These are phyloP conservation scores for Callinectes sapidus DNA, from an alignment of 2,888 invertebrate genomes.

Conservation along the genomic window DNA sequence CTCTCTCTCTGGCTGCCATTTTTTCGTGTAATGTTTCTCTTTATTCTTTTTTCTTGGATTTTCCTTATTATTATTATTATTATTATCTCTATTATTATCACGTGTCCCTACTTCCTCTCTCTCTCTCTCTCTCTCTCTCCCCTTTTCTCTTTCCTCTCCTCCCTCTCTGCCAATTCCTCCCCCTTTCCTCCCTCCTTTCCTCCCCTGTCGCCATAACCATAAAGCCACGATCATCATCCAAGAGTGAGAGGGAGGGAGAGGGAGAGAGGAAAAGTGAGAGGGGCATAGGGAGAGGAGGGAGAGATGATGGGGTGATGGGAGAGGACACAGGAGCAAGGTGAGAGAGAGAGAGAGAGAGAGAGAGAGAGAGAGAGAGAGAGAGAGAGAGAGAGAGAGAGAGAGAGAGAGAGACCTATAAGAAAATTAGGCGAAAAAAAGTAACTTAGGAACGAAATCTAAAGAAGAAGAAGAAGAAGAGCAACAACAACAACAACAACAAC, in stretches of 20 bases:
- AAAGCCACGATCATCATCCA: slow-evolving; percentile 27
- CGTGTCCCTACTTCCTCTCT: neutral
- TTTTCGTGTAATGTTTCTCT: neutral
- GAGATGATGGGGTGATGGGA: neutral
- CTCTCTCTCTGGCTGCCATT: neutral
- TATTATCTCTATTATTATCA: neutral
- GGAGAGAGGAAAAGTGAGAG: neutral
- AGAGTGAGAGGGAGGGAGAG: neutral
- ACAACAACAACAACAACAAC: neutral
- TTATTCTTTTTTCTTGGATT: neutral
- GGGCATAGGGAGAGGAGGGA: neutral
- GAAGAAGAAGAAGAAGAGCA: neutral
- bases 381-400: neutral
- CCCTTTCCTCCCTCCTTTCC: neutral
- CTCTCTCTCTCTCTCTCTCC: neutral
- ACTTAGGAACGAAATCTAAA: neutral
- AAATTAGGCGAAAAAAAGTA: neutral
- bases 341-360: neutral
- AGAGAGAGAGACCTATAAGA: neutral
- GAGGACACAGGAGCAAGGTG: neutral
- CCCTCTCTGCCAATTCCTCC: neutral
- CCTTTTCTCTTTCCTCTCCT: neutral
- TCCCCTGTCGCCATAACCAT: slow-evolving; percentile 27
- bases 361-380: neutral
- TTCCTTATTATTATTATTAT: neutral